phyloP scores from a whole-genome alignment of 2,888 invertebrate genomes.

The Elgonia sp. region DNA sequence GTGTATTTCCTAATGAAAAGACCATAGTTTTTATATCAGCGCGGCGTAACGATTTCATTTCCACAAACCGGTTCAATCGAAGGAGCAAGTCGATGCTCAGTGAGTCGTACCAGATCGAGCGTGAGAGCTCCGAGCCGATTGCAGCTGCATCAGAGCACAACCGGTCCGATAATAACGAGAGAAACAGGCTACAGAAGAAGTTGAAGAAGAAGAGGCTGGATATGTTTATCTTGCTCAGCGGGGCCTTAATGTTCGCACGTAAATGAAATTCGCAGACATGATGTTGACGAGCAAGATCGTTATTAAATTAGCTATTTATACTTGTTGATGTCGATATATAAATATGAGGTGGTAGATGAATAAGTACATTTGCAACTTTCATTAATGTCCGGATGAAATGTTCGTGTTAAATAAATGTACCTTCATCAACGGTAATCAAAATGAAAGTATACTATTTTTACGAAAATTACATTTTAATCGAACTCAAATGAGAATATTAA shows the following conservation, averaged over 20 bases:
- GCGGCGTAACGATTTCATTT: slow-evolving; percentile 68
- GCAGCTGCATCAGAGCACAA: slow-evolving; percentile 76
- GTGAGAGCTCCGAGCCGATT: slow-evolving; percentile 69
- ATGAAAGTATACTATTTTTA: too few relatives aligned
- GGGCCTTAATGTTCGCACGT: slow-evolving; percentile 38
- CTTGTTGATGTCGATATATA: slow-evolving; percentile 9
- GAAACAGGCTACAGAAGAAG: slow-evolving; percentile 57
- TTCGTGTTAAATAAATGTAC: too few relatives aligned
- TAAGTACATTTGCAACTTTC: too few relatives aligned
- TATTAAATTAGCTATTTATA: slow-evolving; percentile 22
- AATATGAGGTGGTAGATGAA: not conserved
- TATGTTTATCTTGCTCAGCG: not conserved
- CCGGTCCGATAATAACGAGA: slow-evolving; percentile 80
- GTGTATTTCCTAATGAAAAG: slow-evolving; percentile 46
- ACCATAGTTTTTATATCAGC: slow-evolving; percentile 26
- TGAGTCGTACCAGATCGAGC: slow-evolving; percentile 75
- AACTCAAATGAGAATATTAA: too few relatives aligned
- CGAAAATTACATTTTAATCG: too few relatives aligned
- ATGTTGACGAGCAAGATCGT: slow-evolving; percentile 17
- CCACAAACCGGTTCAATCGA: slow-evolving; percentile 68
- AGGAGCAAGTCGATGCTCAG: slow-evolving; percentile 76
- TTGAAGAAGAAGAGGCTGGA: slow-evolving; percentile 74
- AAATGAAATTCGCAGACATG: slow-evolving; percentile 32
- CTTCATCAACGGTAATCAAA: too few relatives aligned
- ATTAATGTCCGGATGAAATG: not conserved